Evolutionary conservation across 2,888 invertebrate genomes (phyloP), one percentile per base, ranked within the genome.

Genomic region (Crossocerus cetratus): DNA sequence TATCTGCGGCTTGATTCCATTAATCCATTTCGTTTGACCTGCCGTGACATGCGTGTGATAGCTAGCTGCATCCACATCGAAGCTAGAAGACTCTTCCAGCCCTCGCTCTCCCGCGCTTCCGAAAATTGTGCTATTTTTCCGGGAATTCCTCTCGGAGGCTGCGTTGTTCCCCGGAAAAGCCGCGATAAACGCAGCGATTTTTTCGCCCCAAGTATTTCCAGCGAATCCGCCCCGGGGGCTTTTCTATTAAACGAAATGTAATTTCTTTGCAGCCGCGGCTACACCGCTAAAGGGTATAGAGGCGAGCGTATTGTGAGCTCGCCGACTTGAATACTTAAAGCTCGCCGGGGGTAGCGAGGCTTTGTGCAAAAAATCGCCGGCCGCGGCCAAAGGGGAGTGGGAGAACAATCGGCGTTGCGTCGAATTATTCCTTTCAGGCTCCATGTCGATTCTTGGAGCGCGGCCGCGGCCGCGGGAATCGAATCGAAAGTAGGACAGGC

Each of bases 401-500:
- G 45, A 32, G 54, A 54, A 16, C 63, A 65, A 73, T 69, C 65
- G 62, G 49, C 59, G 53, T 45, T 59, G 60, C 32, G 32, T 55
- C 11, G 23, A 66, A 74, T 67, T 67, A 61, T 69, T 64, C 57
- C 60, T 70, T 69, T 74, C 66, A 64, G 57, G 69, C 18, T 65
- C 65, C 69, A 64, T 68, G 58, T n/a, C 49, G n/a, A 16, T 49
- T 13, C 49, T n/a, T 14, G 16, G 1, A 16, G 16, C 16, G 16
- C 49, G 13, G 13, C 49, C 65, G 77, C 79, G 75, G 74, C 72
- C 68, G 77, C 72, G 73, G 74, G 76, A 78, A 80, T 80, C 76
- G 81, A 84, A 83, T 83, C 67, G 78, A 78, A 82, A 84, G 77
- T 71, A 76, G 80, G 61, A 66, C 63, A 55, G 68, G 54, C 68